A percentile compares a stretch with the other conserved stretches of the same genome.
phyloP scores from a whole-genome alignment of 2,888 invertebrate genomes.

The Brachypterus glaber region DNA sequence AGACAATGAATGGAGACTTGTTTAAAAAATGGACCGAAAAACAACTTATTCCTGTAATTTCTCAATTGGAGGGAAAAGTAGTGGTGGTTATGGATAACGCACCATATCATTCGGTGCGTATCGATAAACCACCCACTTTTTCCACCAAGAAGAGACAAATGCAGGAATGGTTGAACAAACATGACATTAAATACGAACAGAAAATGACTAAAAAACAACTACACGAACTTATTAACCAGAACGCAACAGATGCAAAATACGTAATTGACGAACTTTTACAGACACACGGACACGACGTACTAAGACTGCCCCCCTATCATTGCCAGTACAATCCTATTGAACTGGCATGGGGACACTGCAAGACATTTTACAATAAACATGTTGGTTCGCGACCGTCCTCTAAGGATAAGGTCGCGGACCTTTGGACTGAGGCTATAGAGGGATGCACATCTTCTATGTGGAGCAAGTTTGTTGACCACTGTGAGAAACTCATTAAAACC shows the following conservation, averaged over 20 bases:
- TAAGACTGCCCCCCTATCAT: conserved; percentile 12
- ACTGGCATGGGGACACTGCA: conserved; percentile 10
- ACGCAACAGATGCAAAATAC: conserved; percentile 17
- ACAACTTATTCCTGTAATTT: conserved; percentile 33
- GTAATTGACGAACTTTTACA: conserved; percentile 10
- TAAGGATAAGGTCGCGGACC: not conserved
- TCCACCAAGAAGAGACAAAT: conserved; percentile 13
- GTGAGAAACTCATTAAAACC: too few species aligned
- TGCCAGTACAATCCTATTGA: conserved; percentile 13
- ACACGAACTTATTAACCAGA: conserved; percentile 7
- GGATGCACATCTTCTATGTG: not conserved
- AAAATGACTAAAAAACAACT: conserved; percentile 12
- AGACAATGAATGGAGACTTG: conserved; percentile 42
- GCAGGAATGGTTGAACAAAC: conserved; percentile 14
- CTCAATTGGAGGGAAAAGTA: conserved; percentile 6
- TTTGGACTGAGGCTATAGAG: not conserved
- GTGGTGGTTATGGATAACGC: conserved; percentile 12
- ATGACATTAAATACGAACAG: conserved; percentile 11
- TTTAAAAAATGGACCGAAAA: conserved; percentile 41
- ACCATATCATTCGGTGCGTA: conserved; percentile 3
- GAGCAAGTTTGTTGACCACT: too few species aligned
- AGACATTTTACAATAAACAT: conserved; percentile 11
- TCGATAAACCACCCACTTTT: conserved; percentile 6
- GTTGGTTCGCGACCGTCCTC: too few species aligned
- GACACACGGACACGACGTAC: conserved; percentile 5